phyloP scores from a whole-genome alignment of 2,888 invertebrate species.

The Parnassius orleans region DNA sequence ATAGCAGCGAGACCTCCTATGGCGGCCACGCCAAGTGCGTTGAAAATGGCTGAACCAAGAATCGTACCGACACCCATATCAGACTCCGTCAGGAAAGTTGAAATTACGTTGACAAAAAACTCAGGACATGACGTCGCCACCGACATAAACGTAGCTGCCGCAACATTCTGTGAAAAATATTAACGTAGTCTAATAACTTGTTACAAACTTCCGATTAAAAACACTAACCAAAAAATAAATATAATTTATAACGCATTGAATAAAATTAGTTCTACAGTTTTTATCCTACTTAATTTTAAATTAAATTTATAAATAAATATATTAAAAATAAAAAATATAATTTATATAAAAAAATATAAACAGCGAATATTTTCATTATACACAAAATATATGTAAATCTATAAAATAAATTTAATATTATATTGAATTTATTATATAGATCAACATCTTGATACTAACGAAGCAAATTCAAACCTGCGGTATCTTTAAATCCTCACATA shows the following conservation, averaged over 20 bases:
- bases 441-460: neutral
- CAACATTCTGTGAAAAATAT: constrained; percentile 86
- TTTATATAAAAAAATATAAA: too few relatives aligned
- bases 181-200: too few relatives aligned
- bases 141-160: constrained; percentile 98
- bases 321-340: too few relatives aligned
- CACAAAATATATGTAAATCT: too few relatives aligned
- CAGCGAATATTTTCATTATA: too few relatives aligned
- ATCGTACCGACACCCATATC: constrained; percentile 94
- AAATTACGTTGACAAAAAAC: constrained; percentile 94
- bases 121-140: constrained; percentile 97
- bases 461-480: constrained; percentile 75
- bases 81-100: constrained; percentile 90
- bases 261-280: too few relatives aligned
- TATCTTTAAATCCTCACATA: constrained; percentile 89
- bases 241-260: too few relatives aligned
- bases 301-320: too few relatives aligned
- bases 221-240: too few relatives aligned
- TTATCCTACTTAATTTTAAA: too few relatives aligned
- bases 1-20: constrained; percentile 88
- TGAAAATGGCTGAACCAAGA: constrained; percentile 93
- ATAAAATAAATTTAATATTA: too few relatives aligned
- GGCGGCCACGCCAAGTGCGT: constrained; percentile 91
- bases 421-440: neutral
- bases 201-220: too few relatives aligned